Percentiles rank a stretch among this genome's conserved stretches.
phyloP scores from a whole-genome alignment of 2,797 vertebrate genomes.

The Rhabdophis nuchalis region DNA sequence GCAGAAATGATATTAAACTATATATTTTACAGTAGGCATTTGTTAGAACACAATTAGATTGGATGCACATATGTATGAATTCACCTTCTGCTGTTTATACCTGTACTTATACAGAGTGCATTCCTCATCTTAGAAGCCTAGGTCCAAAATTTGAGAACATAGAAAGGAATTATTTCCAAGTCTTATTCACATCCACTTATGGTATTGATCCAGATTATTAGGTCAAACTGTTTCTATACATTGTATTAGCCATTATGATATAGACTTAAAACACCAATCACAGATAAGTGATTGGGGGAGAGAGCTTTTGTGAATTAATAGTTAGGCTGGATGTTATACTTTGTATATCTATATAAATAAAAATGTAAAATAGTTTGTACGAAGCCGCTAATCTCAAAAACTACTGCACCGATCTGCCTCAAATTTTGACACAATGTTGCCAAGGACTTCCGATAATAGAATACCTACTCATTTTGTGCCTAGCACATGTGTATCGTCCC shows the following conservation, averaged over 20 bases:
- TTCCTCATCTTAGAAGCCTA: not conserved
- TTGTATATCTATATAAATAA: no score
- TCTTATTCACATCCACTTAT: not conserved
- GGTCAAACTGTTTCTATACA: not conserved
- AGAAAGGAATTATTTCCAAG: not conserved
- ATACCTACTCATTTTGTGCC: no score
- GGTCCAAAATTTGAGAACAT: constrained; percentile 21
- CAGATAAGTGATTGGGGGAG: not conserved
- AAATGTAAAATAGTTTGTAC: no score
- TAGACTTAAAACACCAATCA: not conserved
- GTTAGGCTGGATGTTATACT: not conserved
- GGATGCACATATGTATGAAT: not conserved
- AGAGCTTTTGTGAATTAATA: not conserved
- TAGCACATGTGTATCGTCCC: no score
- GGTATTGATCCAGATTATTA: not conserved
- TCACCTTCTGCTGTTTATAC: not conserved
- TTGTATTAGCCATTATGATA: not conserved
- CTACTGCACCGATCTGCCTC: no score
- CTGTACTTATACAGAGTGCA: not conserved
- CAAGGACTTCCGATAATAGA: no score
- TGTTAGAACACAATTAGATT: not conserved
- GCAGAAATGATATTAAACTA: not conserved
- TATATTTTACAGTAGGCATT: not conserved
- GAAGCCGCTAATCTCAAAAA: no score
- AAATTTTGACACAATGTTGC: no score